phyloP scores from a whole-genome alignment of 1,140 invertebrate genomes.

The Neelides sp. region DNA sequence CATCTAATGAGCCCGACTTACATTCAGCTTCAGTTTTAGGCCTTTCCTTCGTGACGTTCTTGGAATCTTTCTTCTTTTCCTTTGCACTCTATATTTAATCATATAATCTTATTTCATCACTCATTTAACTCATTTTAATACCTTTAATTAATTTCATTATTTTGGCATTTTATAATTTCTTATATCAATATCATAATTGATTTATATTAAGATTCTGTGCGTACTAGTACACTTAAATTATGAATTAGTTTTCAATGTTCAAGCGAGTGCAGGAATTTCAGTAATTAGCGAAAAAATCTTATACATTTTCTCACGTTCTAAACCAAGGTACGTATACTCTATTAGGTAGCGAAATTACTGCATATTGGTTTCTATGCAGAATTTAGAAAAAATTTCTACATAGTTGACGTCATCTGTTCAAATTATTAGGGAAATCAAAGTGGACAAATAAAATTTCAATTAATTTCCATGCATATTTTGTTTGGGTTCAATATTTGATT shows the following conservation, averaged over 20 bases:
- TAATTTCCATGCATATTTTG: too few species aligned
- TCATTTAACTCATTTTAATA: slow-evolving; percentile 4
- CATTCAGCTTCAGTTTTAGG: slow-evolving; percentile 28
- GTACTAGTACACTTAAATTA: neutral
- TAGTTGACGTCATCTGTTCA: too few species aligned
- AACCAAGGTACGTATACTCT: neutral
- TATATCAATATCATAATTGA: neutral
- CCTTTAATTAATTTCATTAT: neutral
- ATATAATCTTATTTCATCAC: neutral
- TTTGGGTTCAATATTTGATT: too few species aligned
- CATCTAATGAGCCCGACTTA: slow-evolving; percentile 13
- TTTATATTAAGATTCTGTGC: neutral
- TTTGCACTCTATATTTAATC: neutral
- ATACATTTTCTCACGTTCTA: neutral
- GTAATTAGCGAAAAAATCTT: too few species aligned
- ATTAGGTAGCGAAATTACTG: too few species aligned
- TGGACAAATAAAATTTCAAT: too few species aligned
- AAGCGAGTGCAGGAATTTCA: too few species aligned
- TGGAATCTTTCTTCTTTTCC: neutral
- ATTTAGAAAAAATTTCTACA: too few species aligned
- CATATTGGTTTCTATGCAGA: too few species aligned
- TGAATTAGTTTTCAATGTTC: neutral
- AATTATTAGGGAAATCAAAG: too few species aligned
- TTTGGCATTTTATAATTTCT: neutral
- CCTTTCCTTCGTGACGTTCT: slow-evolving; percentile 20